phyloP scores from a whole-genome alignment of 2,797 vertebrate genomes.

The Antrozous pallidus region DNA sequence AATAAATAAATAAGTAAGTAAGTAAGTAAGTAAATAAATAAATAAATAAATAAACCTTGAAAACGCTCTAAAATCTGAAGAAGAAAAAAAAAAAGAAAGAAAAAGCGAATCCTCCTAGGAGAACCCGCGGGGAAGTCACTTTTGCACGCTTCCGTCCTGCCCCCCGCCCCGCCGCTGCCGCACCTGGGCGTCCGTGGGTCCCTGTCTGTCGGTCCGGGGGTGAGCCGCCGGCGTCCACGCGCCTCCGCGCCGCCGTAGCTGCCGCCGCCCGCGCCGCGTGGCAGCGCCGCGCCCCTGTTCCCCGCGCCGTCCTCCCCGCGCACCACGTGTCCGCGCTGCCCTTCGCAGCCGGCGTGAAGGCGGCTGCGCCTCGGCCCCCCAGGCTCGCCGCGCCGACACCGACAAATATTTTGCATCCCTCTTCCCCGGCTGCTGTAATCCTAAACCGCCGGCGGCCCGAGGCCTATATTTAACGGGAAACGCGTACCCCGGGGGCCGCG shows the following conservation, averaged over 20 bases:
- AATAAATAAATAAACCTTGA: constrained; percentile 58
- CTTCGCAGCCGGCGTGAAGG: constrained; percentile 56
- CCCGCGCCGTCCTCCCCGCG: constrained; percentile 38
- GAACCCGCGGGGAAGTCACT: constrained; percentile 68
- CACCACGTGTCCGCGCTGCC: constrained; percentile 75
- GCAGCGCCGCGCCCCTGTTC: not conserved
- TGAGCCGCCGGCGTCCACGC: constrained; percentile 25
- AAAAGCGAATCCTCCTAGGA: constrained; percentile 14
- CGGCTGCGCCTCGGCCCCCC: constrained; percentile 12
- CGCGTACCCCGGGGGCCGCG: constrained; percentile 58
- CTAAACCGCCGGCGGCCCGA: constrained; percentile 66
- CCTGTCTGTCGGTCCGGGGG: not conserved
- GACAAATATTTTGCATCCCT: constrained; percentile 56
- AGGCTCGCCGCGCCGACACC: constrained; percentile 49
- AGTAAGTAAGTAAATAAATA: too few relatives aligned
- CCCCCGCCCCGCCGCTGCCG: constrained; percentile 9
- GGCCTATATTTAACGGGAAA: constrained; percentile 74
- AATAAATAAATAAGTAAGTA: too few relatives aligned
- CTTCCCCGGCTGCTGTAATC: constrained; percentile 61
- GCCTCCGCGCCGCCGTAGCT: not conserved
- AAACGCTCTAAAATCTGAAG: constrained; percentile 48
- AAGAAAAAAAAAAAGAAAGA: not conserved
- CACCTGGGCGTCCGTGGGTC: constrained; percentile 19
- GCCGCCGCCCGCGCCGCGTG: constrained; percentile 29
- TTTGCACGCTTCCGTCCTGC: constrained; percentile 68